Evolutionary conservation across 2,113 vertebrate species (phyloP), one percentile per base, ranked within the genome.

Genomic region (Centropristis striata): DNA sequence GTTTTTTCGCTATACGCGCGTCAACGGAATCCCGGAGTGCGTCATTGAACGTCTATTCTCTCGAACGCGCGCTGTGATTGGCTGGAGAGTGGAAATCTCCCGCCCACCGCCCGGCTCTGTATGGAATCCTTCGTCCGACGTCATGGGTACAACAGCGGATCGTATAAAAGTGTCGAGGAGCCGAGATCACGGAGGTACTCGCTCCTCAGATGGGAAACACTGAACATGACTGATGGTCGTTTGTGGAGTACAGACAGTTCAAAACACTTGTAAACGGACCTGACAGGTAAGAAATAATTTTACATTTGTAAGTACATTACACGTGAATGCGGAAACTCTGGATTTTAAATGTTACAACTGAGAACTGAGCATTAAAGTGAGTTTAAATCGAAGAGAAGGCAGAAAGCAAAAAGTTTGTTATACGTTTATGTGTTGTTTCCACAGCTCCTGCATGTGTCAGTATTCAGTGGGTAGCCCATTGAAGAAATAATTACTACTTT

Each of bases 1-100:
- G 83, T 89, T 88, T 79, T n/a, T 81, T 81, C n/a, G 50, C 77
- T 51, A n/a, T 44, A 74, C 6, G 89, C 96, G 96, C 97, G 97
- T 98, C 97, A 98, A 96, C 97, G 97, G 97, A 98, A 97, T 97
- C 96, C 96, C 96, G 88, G 88, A 96, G 95, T 97, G 97, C 97
- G 97, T 98, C 97, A 98, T 94, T 78, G 46, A 16, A 74, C 84
- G 90, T 90, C 92, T 89, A 90, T 93, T 94, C 74, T 81, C 36
- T 70, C 2, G 7, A 92, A 84, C 75, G 86, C 83, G 89, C 84
- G 72, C 86, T 68, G 78, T 81, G 91, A 95, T 95, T 94, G 93
- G 95, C 77, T 86, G 81, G 78, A 60, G 41, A 54, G 75, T 94
- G 95, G 96, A 93, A 96, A 96, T 88, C 94, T 92, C 89, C 96